Evolutionary conservation across 53 echinoderm and acorn worm genomes (phyloP), one percentile per base, ranked within the genome.

Genomic region (Holothuria scabra): DNA sequence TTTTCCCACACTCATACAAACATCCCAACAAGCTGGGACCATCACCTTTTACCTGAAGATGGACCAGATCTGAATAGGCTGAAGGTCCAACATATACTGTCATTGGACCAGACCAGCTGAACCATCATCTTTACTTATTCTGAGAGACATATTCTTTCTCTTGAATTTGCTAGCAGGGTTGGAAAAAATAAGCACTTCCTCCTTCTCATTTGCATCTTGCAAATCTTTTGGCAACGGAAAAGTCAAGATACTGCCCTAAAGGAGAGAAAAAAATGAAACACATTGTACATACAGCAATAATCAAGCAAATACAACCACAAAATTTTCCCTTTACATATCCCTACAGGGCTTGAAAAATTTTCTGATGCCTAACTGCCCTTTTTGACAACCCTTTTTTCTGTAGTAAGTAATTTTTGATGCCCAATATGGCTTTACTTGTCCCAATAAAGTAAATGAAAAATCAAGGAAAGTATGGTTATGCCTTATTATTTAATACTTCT

Each of bases 101-200:
- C 85, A 88, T 89, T 1, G 97, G 94, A 30, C 44, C 60, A n/a
- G 94, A 92, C 97, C 97, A 97, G 12, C 88, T 74, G 44, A 72
- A 71, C 97, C 92, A 34, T 80, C 87, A 52, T 97, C 89, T 30
- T 86, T 86, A 46, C 92, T 92, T 67, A 90, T 76, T 8, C 97
- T 92, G 29, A 97, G 84, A 0, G 97, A 97, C 90, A 97, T 88
- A 75, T 97, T 94, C 76, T 88, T 72, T 16, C 97, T 86, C 24
- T 48, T 90, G 60, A 88, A 81, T 26, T 67, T 86, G 82, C 84
- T 91, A 34, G 94, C 92, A 9, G 97, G 97, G 82, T 97, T 97
- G 67, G 94, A 92, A 90, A 97, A 97, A 46, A 97, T 28, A 13
- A 92, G 92, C 59, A 89, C 81, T 41, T 86, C 89, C 9, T 78